A percentile compares a stretch with the other conserved stretches of the same genome.
Conservation (phyloP, 2,797 vertebrate species). For the Semotilus atromaculatus region DNA sequence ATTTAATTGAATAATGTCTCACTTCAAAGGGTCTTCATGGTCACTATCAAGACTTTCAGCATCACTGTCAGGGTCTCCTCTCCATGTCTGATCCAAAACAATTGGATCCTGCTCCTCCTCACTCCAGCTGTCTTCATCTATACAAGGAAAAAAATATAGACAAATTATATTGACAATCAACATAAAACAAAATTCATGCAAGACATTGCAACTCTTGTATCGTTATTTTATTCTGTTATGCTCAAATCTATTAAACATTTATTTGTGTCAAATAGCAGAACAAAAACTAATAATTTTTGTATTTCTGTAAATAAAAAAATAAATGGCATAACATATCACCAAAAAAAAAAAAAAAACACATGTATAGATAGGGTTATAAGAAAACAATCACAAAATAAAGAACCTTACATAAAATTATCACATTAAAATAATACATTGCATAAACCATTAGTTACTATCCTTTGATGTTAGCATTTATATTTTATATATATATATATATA, state of each 20-base stretch:
- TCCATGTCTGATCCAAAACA: constrained; percentile 93
- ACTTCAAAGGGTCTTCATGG: constrained; percentile 98
- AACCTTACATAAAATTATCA: background rate
- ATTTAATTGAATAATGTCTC: constrained; percentile 56
- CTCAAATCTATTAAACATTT: background rate
- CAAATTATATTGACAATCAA: background rate
- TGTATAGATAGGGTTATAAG: too few relatives aligned
- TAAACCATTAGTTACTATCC: background rate
- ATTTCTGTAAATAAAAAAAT: background rate
- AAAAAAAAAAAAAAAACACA: background rate
- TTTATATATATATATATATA: too few relatives aligned
- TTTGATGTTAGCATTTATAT: too few relatives aligned
- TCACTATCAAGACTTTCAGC: constrained; percentile 96
- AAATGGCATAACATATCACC: background rate
- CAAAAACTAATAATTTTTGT: too few relatives aligned
- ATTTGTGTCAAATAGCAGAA: background rate
- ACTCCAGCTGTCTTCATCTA: constrained; percentile 97
- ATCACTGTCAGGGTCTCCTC: constrained; percentile 97
- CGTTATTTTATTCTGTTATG: background rate
- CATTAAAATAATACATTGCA: background rate
- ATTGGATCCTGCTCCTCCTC: constrained; percentile 90
- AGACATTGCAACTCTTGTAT: background rate
- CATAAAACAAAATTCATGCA: too few relatives aligned
- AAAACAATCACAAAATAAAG: background rate
- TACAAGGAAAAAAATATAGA: background rate